Evolutionary conservation across 2,113 vertebrate species (phyloP), one percentile per base, ranked within the genome.

Genomic region (Chaenocephalus aceratus): DNA sequence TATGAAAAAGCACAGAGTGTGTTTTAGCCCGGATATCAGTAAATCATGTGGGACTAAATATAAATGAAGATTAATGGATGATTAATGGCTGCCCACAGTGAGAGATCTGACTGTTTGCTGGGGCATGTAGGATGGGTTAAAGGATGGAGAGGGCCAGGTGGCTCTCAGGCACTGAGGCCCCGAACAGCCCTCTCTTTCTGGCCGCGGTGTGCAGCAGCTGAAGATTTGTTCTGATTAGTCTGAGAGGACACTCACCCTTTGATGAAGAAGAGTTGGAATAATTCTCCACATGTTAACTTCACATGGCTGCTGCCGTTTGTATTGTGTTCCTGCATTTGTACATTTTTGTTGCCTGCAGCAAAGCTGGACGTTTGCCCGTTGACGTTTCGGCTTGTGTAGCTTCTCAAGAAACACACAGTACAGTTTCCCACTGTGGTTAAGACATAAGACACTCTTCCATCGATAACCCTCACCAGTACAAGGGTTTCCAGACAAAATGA

Each of bases 1-100:
- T 36, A 66, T 48, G 46, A 74, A 72, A 59, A 54, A 64, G 46
- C 34, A 1, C 52, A 3, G 59, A 57, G 54, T 78, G 77, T 81
- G 56, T 86, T 86, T 72, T 60, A 68, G 70, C 49, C 56, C 6
- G 46, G 74, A 56, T 64, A 59, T 79, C 76, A 34, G 34, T 45
- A 15, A 79, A 61, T 70, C 82, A 59, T 10, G 70, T 53, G 85
- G 89, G 80, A 84, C 36, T 68, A 46, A 74, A 77, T 10, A 68
- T 53, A 82, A 84, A 85, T 74, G 66, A 83, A 89, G 89, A 90
- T 77, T 73, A 92, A 86, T 84, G 80, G 85, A 69, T 84, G 88
- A 89, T 83, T 84, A 86, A 87, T 80, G 58, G 68, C 36, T n/a
- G 69, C 86, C 87, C 66, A 46, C 70, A 5, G 60, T 73, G 76